phyloP scores from a whole-genome alignment of 2,113 vertebrate genomes.

The Xenopus borealis region DNA sequence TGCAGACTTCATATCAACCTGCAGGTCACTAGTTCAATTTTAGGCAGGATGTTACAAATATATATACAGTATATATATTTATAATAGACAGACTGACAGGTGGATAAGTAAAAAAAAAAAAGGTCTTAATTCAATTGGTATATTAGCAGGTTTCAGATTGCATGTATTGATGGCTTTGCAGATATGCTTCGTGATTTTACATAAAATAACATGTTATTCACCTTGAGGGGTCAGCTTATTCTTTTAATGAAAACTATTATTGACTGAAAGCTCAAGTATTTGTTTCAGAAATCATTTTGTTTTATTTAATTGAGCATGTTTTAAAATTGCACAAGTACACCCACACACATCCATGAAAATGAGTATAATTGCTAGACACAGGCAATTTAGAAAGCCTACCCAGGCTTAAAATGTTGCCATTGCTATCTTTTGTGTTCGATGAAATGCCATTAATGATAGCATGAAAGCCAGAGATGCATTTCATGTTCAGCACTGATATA shows the following conservation, averaged over 20 bases:
- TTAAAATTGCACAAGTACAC: slow-evolving; percentile 39
- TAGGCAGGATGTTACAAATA: too few relatives aligned
- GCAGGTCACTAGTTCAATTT: too few relatives aligned
- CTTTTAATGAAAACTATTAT: slow-evolving; percentile 40
- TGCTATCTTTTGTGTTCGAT: slow-evolving; percentile 45
- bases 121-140: too few relatives aligned
- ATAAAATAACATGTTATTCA: slow-evolving; percentile 6
- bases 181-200: too few relatives aligned
- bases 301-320: slow-evolving; percentile 47
- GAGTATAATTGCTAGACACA: slow-evolving; percentile 43
- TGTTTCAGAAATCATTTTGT: slow-evolving; percentile 41
- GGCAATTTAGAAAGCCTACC: slow-evolving; percentile 44
- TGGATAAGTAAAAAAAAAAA: too few relatives aligned
- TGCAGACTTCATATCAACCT: too few relatives aligned
- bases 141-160: too few relatives aligned
- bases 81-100: too few relatives aligned
- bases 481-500: slow-evolving; percentile 45
- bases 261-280: slow-evolving; percentile 38
- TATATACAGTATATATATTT: too few relatives aligned
- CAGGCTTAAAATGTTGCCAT: slow-evolving; percentile 45
- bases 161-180: too few relatives aligned
- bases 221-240: slow-evolving; percentile 33
- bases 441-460: slow-evolving; percentile 44
- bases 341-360: slow-evolving; percentile 42
- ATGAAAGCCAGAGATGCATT: slow-evolving; percentile 46